Conservation (phyloP, 2,797 vertebrate species). For the Fringilla coelebs region DNA sequence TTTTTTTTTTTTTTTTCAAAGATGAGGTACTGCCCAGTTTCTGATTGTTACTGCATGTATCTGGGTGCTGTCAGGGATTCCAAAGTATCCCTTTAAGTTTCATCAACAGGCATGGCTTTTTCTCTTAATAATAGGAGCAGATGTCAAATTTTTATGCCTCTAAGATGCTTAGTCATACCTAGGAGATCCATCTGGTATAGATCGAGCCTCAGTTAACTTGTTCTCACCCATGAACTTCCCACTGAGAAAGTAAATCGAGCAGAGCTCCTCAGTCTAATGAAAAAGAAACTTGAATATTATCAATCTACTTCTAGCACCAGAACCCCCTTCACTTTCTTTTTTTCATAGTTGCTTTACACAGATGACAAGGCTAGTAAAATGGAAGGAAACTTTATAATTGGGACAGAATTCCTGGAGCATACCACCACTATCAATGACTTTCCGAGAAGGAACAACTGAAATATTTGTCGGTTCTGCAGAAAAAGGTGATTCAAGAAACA, state of each 20-base stretch:
- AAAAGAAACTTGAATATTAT: neutral
- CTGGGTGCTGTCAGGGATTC: neutral
- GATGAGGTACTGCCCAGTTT: neutral
- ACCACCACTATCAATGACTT: neutral
- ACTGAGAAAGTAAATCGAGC: constrained; percentile 32
- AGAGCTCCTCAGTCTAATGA: neutral
- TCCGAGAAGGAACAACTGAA: neutral
- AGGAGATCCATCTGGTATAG: constrained; percentile 38
- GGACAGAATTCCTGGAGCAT: neutral
- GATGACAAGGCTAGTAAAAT: neutral
- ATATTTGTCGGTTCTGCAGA: neutral
- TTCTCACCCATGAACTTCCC: constrained; percentile 49
- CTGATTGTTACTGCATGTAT: neutral
- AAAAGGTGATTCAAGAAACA: neutral
- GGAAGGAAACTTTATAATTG: neutral
- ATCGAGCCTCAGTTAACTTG: constrained; percentile 43
- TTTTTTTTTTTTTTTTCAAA: neutral
- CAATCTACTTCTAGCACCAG: neutral
- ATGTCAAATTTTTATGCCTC: constrained; percentile 37
- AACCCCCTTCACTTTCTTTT: neutral
- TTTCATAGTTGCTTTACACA: constrained; percentile 29
- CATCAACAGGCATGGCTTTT: neutral
- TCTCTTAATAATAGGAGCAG: neutral
- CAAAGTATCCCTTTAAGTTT: neutral
- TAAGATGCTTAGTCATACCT: constrained; percentile 1